A percentile compares a stretch with the other conserved stretches of the same genome.
Conservation (phyloP, 2,113 vertebrate genomes). For the Pygoscelis antarcticus region DNA sequence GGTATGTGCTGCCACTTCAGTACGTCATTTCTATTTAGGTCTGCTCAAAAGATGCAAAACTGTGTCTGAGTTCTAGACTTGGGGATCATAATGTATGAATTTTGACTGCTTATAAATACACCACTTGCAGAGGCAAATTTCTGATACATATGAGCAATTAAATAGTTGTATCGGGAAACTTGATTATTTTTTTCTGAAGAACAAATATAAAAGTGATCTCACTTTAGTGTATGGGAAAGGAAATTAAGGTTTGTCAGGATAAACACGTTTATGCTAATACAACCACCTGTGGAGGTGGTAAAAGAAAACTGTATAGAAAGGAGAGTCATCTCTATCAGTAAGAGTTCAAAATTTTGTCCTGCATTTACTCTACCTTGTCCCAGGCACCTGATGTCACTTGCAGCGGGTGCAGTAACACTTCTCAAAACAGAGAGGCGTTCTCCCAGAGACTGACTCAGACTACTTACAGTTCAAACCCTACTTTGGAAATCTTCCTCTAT, state of each 20-base stretch:
- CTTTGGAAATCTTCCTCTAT: neutral
- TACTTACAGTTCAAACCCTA: neutral
- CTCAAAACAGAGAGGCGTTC: neutral
- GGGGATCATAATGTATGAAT: accelerated
- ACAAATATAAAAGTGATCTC: neutral
- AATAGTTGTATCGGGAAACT: neutral
- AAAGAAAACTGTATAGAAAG: neutral
- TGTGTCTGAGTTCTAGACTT: neutral
- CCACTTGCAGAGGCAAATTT: neutral
- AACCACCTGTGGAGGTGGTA: neutral
- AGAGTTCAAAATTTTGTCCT: neutral
- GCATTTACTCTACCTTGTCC: neutral
- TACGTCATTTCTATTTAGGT: neutral
- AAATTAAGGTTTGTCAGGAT: neutral
- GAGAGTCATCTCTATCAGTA: neutral
- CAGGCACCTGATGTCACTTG: neutral
- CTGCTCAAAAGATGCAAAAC: neutral
- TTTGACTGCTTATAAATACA: neutral
- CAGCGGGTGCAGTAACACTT: neutral
- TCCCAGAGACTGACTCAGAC: neutral
- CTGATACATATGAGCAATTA: neutral
- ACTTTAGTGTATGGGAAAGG: neutral
- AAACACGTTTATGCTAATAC: neutral
- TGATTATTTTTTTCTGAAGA: neutral
- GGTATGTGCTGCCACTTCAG: neutral